Evolutionary conservation across 1,140 invertebrate genomes (phyloP).

Genomic region (Aphelenchoides avenae): DNA sequence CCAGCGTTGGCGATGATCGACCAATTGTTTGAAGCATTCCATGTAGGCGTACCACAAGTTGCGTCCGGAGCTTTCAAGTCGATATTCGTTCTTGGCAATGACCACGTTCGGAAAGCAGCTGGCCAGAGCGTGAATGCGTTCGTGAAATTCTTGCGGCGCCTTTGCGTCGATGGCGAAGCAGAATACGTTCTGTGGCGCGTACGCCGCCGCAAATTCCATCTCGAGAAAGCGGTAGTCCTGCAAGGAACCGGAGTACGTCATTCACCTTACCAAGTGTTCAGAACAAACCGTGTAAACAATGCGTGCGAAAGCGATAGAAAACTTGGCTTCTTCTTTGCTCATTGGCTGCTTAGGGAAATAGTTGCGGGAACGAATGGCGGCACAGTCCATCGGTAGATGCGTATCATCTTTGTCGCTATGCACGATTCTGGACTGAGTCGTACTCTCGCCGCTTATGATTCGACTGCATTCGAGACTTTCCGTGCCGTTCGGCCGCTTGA

Average conservation of each 20-base stretch:
- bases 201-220: constrained; percentile 38
- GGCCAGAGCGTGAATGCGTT: constrained; percentile 20
- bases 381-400: constrained; percentile 32
- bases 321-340: constrained; percentile 33
- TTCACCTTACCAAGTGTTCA: not conserved
- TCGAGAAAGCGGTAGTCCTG: constrained; percentile 36
- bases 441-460: too few species aligned
- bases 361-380: constrained; percentile 25
- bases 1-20: not conserved
- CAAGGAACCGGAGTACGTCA: constrained; percentile 24
- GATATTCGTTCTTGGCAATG: constrained; percentile 12
- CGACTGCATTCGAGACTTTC: too few species aligned
- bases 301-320: constrained; percentile 41
- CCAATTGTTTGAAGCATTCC: constrained; percentile 23
- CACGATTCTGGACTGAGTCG: too few species aligned
- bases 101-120: constrained; percentile 37
- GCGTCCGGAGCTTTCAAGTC: not conserved
- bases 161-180: constrained; percentile 38
- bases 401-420: constrained; percentile 3
- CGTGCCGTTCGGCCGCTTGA: too few species aligned
- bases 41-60: constrained; percentile 16
- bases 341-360: constrained; percentile 6
- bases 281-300: constrained; percentile 32
- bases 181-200: constrained; percentile 43
- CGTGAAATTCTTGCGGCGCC: constrained; percentile 18